Evolutionary conservation across 2,797 vertebrate species (phyloP), one percentile per base, ranked within the genome.

Genomic region (Agapornis canus): DNA sequence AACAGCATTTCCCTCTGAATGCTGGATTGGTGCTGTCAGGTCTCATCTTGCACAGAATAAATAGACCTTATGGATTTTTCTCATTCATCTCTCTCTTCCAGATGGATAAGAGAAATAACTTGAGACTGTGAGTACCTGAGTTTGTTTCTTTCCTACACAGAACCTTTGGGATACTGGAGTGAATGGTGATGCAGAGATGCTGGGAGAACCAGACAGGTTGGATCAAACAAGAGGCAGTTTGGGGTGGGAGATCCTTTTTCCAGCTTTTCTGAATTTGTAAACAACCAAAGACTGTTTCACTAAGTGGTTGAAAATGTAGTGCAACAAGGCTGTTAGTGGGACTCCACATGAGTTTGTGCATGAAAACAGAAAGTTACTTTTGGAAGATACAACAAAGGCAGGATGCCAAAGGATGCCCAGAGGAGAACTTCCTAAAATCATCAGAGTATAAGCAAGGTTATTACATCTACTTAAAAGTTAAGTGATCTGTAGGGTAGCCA

Each of bases 391-490:
- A 73, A 31, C 4, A 63, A 82, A 64, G 48, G 86, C 51, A 84
- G 35, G 43, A 76, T 73, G 63, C 83, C 61, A 86, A 86, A 68
- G 35, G 47, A 70, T 82, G 60, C 86, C 80, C 83, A 68, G 51
- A 86, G 81, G 83, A 89, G 37, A 86, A 45, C 63, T 90, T 83
- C 72, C 77, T 90, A 86, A 95, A 95, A 79, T 51, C 31, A 9
- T 86, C n/a, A 59, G 83, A 93, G 81, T 66, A 19, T 52, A 86
- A 95, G 63, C 71, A 95, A 90, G 86, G 77, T 92, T 90, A 92
- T 93, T 90, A 39, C 9, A 56, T 52, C 92, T 77, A 86, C 88
- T 95, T 90, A 89, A 89, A 89, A 90, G 49, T 82, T 89, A 96
- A 95, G 73, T 84, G 83, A 35, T 73, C 78, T 92, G 40, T 82